These are phyloP conservation scores for Microchirus variegatus DNA, from an alignment of 2,797 vertebrate genomes.

Conservation along the genomic window DNA sequence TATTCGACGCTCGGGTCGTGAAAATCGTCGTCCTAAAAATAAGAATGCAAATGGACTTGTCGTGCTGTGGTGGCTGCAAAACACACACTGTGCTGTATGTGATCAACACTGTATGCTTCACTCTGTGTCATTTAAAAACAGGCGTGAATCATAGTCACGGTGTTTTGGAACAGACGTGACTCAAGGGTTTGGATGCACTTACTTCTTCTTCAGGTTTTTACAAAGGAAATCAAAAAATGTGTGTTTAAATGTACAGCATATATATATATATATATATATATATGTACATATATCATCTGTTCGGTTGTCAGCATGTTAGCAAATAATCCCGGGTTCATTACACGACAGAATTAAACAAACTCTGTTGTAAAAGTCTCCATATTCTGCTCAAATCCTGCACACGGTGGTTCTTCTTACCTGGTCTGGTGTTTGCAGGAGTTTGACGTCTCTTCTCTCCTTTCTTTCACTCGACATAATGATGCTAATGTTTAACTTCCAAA, in stretches of 20 bases:
- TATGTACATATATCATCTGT: background rate
- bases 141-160: slow-evolving; percentile 61
- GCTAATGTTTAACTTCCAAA: slow-evolving; percentile 14
- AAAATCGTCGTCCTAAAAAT: slow-evolving; percentile 5
- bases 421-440: slow-evolving; percentile 68
- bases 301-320: background rate
- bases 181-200: slow-evolving; percentile 12
- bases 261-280: too few relatives aligned
- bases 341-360: background rate
- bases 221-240: background rate
- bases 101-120: background rate
- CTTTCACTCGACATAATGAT: slow-evolving; percentile 65
- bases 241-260: background rate
- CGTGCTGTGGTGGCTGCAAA: background rate
- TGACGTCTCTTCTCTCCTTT: slow-evolving; percentile 44
- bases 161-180: slow-evolving; percentile 45
- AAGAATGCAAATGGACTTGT: slow-evolving; percentile 14
- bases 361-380: background rate
- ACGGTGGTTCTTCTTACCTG: slow-evolving; percentile 62
- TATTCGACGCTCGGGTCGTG: background rate
- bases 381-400: background rate
- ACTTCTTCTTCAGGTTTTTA: background rate
- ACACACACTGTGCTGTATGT: background rate
- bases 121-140: slow-evolving; percentile 13
- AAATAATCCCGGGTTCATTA: background rate